These are phyloP conservation scores for Leptoclinus maculatus DNA, from an alignment of 2,797 vertebrate genomes.

Conservation along the genomic window DNA sequence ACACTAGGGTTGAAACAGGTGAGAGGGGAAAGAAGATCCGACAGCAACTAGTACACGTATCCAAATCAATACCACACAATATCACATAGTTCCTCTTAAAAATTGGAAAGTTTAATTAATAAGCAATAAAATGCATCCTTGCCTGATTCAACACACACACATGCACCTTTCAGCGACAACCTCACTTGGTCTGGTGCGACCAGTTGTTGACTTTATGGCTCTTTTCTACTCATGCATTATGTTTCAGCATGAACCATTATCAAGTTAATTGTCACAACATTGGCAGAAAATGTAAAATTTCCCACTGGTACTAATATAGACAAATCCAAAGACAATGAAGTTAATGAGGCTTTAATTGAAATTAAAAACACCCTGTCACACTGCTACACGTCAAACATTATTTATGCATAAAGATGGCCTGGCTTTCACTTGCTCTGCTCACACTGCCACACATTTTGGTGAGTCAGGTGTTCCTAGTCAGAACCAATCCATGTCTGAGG, in stretches of 20 bases:
- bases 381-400: conserved; percentile 11
- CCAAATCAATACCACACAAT: neutral
- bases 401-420: conserved; percentile 9
- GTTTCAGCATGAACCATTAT: neutral
- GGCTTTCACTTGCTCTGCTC: conserved; percentile 19
- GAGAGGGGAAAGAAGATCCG: neutral
- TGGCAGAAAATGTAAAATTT: neutral
- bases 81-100: neutral
- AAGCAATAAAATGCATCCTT: neutral
- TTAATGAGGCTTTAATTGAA: neutral
- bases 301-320: neutral
- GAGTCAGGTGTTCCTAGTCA: conserved; percentile 60
- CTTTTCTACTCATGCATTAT: neutral
- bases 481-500: conserved; percentile 38
- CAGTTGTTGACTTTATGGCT: neutral
- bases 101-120: neutral
- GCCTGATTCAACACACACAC: neutral
- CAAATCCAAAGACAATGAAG: neutral
- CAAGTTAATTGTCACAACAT: neutral
- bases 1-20: neutral
- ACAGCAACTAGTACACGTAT: neutral
- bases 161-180: neutral
- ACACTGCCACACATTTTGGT: conserved; percentile 29
- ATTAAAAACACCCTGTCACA: neutral
- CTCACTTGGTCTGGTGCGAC: neutral